Evolutionary conservation across 2,888 invertebrate genomes (phyloP).

Genomic region (Phrixothrix hirtus): DNA sequence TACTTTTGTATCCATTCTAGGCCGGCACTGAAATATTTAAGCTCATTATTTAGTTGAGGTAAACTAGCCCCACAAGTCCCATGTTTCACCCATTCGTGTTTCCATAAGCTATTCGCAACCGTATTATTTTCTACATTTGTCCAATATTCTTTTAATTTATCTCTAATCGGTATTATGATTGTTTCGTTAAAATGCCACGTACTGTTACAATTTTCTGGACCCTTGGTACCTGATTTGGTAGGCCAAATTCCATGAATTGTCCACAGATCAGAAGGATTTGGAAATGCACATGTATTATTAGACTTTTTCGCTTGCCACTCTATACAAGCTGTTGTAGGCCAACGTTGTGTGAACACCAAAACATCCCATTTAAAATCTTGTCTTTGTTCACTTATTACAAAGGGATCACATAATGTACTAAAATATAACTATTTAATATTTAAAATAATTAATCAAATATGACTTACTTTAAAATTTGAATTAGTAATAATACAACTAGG

Average conservation of each 20-base stretch:
- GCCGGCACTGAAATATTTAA: conserved; percentile 71
- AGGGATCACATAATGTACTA: neutral
- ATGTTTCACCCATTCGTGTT: conserved; percentile 83
- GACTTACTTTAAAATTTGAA: conserved; percentile 2
- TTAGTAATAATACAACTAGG: neutral
- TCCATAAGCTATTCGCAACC: conserved; percentile 66
- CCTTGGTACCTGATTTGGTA: conserved; percentile 65
- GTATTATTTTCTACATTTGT: conserved; percentile 68
- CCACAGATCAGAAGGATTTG: conserved; percentile 67
- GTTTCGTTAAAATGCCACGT: conserved; percentile 68
- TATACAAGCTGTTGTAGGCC: conserved; percentile 75
- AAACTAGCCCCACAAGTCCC: conserved; percentile 75
- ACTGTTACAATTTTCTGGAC: conserved; percentile 73
- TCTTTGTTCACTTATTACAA: too few species aligned
- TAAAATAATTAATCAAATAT: neutral
- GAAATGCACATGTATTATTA: conserved; percentile 67
- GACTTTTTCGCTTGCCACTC: conserved; percentile 68
- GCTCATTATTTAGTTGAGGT: conserved; percentile 62
- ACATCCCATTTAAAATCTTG: conserved; percentile 79
- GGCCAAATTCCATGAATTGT: conserved; percentile 87
- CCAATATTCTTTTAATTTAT: conserved; percentile 62
- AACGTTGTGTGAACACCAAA: conserved; percentile 78
- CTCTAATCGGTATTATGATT: conserved; percentile 61
- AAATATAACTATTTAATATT: neutral
- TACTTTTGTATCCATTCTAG: conserved; percentile 64